Evolutionary conservation across 2,113 vertebrate species (phyloP).

Genomic region (Amblyopsis rosae): DNA sequence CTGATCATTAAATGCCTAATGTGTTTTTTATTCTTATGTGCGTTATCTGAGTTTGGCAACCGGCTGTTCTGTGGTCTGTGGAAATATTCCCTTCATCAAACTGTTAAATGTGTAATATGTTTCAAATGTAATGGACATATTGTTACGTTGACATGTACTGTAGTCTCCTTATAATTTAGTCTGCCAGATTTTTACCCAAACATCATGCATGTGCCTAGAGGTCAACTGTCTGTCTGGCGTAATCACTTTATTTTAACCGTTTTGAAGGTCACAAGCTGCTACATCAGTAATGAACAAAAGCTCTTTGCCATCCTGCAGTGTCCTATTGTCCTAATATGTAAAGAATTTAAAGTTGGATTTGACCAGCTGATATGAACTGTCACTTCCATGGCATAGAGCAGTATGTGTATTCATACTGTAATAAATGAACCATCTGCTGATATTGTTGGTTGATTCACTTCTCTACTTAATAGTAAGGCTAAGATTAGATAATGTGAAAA

Average conservation of each 20-base stretch:
- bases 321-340: slow-evolving; percentile 16
- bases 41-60: not conserved
- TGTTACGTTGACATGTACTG: not conserved
- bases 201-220: slow-evolving; percentile 25
- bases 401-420: slow-evolving; percentile 21
- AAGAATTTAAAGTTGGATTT: not conserved
- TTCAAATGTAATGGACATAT: slow-evolving; percentile 14
- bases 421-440: slow-evolving; percentile 40
- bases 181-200: not conserved
- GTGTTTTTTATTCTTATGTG: not conserved
- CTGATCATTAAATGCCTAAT: not conserved
- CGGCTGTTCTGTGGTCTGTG: not conserved
- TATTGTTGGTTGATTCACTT: not conserved
- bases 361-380: slow-evolving; percentile 2
- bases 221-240: not conserved
- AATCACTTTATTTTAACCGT: not conserved
- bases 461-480: no score
- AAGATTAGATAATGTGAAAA: not conserved
- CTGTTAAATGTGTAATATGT: not conserved
- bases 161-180: not conserved
- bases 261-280: not conserved
- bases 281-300: slow-evolving; percentile 38
- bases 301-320: slow-evolving; percentile 16
- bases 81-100: slow-evolving; percentile 6
- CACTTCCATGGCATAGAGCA: not conserved